Evolutionary conservation across 2,888 invertebrate genomes (phyloP).

Genomic region (Campoplex nolae): DNA sequence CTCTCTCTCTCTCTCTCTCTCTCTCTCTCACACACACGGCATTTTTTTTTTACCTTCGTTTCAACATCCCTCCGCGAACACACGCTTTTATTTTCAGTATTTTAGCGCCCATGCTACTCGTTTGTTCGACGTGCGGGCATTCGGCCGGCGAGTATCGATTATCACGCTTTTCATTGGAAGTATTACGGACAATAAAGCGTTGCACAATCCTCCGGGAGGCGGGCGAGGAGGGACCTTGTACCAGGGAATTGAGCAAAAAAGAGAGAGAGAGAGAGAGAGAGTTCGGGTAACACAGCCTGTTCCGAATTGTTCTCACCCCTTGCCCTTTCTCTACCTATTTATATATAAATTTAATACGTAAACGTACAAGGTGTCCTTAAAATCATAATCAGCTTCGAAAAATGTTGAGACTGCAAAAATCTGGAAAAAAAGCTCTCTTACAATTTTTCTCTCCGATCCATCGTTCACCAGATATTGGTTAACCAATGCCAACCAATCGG

Average conservation of each 20-base stretch:
- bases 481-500: no score
- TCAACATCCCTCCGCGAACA: conserved; percentile 49
- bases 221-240: not conserved
- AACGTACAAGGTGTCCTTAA: not conserved
- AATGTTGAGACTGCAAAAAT: not conserved
- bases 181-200: conserved; percentile 71
- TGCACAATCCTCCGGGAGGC: conserved; percentile 63
- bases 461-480: no score
- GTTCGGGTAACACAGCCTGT: conserved; percentile 32
- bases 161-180: conserved; percentile 70
- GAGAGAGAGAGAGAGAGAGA: conserved; percentile 37
- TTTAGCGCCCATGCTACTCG: conserved; percentile 62
- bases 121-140: conserved; percentile 62
- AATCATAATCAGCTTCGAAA: not conserved
- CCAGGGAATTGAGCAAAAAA: conserved; percentile 39
- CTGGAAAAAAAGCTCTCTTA: not conserved
- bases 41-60: conserved; percentile 60
- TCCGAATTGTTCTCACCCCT: conserved; percentile 62
- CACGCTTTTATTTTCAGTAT: conserved; percentile 64
- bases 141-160: conserved; percentile 69
- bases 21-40: not conserved
- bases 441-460: no score
- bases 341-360: conserved; percentile 27
- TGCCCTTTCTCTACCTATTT: conserved; percentile 21
- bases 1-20: no score